Base-by-base conservation (phyloP, 2,888 invertebrate species). In the Bellardia bayeri region DNA sequence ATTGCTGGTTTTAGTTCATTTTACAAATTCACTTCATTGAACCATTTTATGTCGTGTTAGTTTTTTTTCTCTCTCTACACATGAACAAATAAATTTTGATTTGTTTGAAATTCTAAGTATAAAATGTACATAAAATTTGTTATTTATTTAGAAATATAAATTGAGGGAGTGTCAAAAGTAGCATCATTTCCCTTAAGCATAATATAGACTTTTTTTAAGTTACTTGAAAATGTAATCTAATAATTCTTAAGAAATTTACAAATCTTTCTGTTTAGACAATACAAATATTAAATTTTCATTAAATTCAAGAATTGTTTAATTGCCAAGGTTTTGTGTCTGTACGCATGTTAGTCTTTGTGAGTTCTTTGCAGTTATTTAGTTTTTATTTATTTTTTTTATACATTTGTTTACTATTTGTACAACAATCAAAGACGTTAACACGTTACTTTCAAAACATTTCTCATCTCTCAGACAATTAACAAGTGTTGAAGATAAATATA, bases 401-500 rank as follows among this genome's bases (percentile, higher is more conserved):
- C 30, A 42, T 64, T 79, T 85, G 45, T 72, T 88, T 80, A 40
- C 40, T 85, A 85, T 79, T 88, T 88, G 80, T 61, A 30, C 23
- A 85, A 88, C 88, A 88, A 76, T 82, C 76, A 75, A 86, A 85
- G 72, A 86, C 66, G 82, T 88, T 88, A 79, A 85, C 82, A 88
- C 82, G 83, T 86, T 85, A 84, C 75, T 82, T 68, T 75, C 42
- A 85, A 74, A 86, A 88, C 75, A 86, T 82, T 85, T 86, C 74
- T 78, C 76, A 85, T 71, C 80, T 76, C 80, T 84, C 56, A 84
- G 78, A 88, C 89, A 89, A 89, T 90, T 90, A 90, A 88, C 82
- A 89, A 90, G 90, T 90, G 89, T 86, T 86, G 87, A 90, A 89
- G 88, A 88, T 85, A 89, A 89, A 90, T 87, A 89, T 75, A 45